Percentiles rank a stretch among this genome's conserved stretches.
Evolutionary conservation across 2,113 vertebrate species (phyloP).

Genomic region (Kobus ellipsiprymnus): DNA sequence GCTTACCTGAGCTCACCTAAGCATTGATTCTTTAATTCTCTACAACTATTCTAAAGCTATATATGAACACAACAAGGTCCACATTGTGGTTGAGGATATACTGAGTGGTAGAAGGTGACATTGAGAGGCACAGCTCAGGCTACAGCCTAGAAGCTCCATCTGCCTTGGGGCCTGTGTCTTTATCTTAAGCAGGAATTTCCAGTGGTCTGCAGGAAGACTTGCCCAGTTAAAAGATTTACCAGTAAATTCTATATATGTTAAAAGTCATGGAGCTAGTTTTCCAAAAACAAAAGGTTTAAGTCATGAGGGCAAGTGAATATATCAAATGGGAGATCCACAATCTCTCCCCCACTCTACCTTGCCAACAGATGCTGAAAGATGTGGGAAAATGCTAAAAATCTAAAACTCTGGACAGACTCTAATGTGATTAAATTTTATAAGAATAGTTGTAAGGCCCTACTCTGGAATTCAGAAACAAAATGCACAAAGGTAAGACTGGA

Average conservation of each 20-base stretch:
- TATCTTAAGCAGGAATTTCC: neutral
- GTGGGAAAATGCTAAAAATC: neutral
- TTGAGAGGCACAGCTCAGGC: neutral
- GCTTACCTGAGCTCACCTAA: neutral
- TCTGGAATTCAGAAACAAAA: conserved; percentile 41
- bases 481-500: neutral
- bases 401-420: neutral
- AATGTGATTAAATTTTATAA: neutral
- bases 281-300: neutral
- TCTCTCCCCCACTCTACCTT: fast-evolving
- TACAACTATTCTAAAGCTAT: neutral
- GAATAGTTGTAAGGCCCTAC: neutral
- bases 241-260: neutral
- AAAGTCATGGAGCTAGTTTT: neutral
- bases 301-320: neutral
- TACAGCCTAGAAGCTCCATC: neutral
- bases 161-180: neutral
- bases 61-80: neutral
- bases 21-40: neutral
- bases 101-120: neutral
- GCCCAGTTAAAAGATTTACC: neutral
- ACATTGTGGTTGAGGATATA: neutral
- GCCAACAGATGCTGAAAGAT: neutral
- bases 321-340: neutral
- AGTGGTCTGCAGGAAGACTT: neutral